These are phyloP conservation scores for Zophobas morio DNA, from an alignment of 1,140 invertebrate genomes.

Conservation along the genomic window DNA sequence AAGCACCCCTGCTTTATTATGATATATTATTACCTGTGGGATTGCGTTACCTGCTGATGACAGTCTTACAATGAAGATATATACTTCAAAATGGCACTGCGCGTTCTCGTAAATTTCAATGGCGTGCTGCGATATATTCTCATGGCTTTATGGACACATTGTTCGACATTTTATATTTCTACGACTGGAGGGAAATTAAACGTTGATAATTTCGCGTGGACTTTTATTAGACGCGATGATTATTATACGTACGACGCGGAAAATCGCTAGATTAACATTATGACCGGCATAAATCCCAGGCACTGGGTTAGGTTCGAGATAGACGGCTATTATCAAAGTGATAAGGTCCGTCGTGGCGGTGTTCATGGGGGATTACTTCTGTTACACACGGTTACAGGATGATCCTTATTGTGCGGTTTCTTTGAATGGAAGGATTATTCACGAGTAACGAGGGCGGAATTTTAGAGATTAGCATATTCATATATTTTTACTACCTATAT, in stretches of 20 bases:
- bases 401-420: no score
- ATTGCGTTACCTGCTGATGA: constrained; percentile 54
- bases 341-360: no score
- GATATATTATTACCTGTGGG: constrained; percentile 56
- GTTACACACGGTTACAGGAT: no score
- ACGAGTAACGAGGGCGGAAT: no score
- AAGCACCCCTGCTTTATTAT: constrained; percentile 50
- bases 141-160: constrained; percentile 20
- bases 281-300: background rate
- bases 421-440: no score
- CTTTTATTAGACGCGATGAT: background rate
- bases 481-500: no score
- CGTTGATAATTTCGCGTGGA: background rate
- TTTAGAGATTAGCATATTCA: no score
- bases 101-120: constrained; percentile 38
- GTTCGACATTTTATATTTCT: constrained; percentile 7
- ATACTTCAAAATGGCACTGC: constrained; percentile 48
- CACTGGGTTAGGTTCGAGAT: no score
- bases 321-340: no score
- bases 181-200: constrained; percentile 16
- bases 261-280: background rate
- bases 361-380: no score
- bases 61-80: constrained; percentile 54
- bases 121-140: constrained; percentile 21
- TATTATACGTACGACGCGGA: background rate